These are phyloP conservation scores for Bombus terrestris DNA, from an alignment of 1,140 invertebrate species.

Conservation along the genomic window DNA sequence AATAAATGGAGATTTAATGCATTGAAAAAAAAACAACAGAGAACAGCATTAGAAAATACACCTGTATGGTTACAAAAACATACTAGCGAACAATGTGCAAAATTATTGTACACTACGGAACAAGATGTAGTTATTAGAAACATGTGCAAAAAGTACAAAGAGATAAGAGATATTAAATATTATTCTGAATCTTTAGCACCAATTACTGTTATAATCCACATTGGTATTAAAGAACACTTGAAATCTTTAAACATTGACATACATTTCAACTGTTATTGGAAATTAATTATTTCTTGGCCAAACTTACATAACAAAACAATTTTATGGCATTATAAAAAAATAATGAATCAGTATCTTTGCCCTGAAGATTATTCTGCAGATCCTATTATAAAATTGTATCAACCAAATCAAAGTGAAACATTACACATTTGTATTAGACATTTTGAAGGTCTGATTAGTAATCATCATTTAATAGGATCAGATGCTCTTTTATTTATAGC, in stretches of 20 bases:
- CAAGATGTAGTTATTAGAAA: constrained; percentile 83
- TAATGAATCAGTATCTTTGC: constrained; percentile 74
- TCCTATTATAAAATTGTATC: constrained; percentile 75
- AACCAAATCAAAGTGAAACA: constrained; percentile 70
- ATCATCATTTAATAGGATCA: constrained; percentile 69
- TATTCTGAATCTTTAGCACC: constrained; percentile 56
- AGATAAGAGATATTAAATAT: background rate
- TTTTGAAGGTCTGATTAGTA: constrained; percentile 71
- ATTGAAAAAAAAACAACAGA: constrained; percentile 75
- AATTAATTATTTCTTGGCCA: constrained; percentile 86
- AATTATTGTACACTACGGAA: constrained; percentile 79
- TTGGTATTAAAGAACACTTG: constrained; percentile 75
- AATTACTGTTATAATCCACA: constrained; percentile 71
- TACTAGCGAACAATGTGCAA: constrained; percentile 82
- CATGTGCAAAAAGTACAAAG: constrained; percentile 73
- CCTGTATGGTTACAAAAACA: constrained; percentile 85
- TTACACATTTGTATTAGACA: constrained; percentile 75
- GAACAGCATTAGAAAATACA: constrained; percentile 83
- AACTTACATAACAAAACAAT: constrained; percentile 69
- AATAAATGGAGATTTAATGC: constrained; percentile 81
- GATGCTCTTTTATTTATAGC: constrained; percentile 76
- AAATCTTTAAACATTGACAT: constrained; percentile 63
- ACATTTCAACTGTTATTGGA: constrained; percentile 85
- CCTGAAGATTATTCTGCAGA: constrained; percentile 67
- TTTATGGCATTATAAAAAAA: constrained; percentile 73